These are phyloP conservation scores for Platypus cylindrus DNA, from an alignment of 2,888 invertebrate species.

Conservation along the genomic window DNA sequence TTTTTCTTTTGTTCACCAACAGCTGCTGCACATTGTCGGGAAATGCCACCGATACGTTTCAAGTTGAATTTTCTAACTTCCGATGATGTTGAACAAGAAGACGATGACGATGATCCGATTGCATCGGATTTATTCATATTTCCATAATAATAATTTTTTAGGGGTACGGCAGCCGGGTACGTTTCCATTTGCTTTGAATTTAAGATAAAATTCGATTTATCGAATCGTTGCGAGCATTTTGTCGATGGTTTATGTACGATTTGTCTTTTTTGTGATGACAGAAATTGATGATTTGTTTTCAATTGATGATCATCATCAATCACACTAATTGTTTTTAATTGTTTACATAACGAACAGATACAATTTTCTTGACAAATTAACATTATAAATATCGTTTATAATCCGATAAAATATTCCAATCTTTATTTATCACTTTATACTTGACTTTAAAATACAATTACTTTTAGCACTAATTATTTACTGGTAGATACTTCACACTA, in stretches of 20 bases:
- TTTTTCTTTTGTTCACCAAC: constrained; percentile 24
- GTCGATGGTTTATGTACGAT: too few relatives aligned
- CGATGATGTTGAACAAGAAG: too few relatives aligned
- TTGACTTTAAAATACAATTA: too few relatives aligned
- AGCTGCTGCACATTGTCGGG: constrained; percentile 2
- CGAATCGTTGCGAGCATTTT: not conserved
- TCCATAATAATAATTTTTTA: too few relatives aligned
- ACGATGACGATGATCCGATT: too few relatives aligned
- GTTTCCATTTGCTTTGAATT: not conserved
- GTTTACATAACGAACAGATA: constrained; percentile 61
- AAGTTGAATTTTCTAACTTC: too few relatives aligned
- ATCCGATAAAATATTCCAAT: too few relatives aligned
- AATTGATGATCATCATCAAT: constrained; percentile 39
- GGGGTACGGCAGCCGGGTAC: not conserved
- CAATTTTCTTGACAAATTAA: constrained; percentile 64
- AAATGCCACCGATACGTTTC: too few relatives aligned
- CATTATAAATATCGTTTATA: constrained; percentile 4
- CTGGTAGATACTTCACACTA: too few relatives aligned
- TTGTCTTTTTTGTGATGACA: constrained; percentile 26
- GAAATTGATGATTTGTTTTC: too few relatives aligned
- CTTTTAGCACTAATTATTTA: too few relatives aligned
- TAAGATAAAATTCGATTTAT: constrained; percentile 8
- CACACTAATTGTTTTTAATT: constrained; percentile 41
- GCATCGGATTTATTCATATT: not conserved
- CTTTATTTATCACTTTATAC: too few relatives aligned